phyloP scores from a whole-genome alignment of 2,888 invertebrate species.

The Papilio elwesi region DNA sequence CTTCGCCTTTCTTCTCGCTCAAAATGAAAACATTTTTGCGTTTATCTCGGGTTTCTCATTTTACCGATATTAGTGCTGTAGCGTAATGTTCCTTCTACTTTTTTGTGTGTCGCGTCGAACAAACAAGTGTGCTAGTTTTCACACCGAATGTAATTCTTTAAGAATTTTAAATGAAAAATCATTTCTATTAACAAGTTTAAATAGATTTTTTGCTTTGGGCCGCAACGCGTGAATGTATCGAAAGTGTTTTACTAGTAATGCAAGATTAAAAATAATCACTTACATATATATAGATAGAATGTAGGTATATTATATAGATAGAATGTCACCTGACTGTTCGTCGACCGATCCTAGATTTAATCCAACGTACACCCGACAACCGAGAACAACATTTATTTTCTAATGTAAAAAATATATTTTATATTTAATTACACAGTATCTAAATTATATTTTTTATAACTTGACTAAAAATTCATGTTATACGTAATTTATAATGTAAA shows the following conservation, averaged over 20 bases:
- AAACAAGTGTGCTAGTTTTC: constrained; percentile 22
- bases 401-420: no score
- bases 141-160: neutral
- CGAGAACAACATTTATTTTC: no score
- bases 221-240: no score
- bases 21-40: constrained; percentile 40
- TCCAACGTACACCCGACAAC: no score
- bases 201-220: no score
- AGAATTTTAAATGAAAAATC: neutral
- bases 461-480: neutral
- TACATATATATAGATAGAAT: no score
- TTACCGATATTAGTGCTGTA: constrained; percentile 38
- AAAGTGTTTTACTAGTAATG: no score
- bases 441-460: neutral
- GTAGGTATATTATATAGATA: no score
- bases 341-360: no score
- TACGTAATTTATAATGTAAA: neutral
- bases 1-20: constrained; percentile 36
- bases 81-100: constrained; percentile 25
- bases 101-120: constrained; percentile 15
- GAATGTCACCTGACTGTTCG: no score
- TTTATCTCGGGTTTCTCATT: constrained; percentile 39
- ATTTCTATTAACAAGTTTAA: neutral
- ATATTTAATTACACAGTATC: no score
- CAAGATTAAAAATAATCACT: no score